Base-by-base conservation (phyloP, 2,797 vertebrate genomes). In the Microchirus variegatus region DNA sequence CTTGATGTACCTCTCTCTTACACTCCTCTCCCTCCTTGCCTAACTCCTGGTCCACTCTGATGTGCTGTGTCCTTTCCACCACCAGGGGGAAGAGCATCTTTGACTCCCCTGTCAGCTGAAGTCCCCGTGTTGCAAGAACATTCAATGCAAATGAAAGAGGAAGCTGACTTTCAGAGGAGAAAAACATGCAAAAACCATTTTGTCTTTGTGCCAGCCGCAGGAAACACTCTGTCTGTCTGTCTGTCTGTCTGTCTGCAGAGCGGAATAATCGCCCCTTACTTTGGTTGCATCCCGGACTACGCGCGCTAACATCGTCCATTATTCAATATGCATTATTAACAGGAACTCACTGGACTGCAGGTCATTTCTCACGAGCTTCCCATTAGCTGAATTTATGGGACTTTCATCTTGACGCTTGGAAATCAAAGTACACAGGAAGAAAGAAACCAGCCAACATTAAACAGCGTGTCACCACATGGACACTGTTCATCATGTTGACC, bases 51-150 rank as follows among this genome's bases (percentile, higher is more conserved):
- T 17, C 15, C 48, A 45, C 48, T 17, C 41, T 3, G 43, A 2
- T 78, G 85, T 63, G 71, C 54, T 53, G 61, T 14, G 44, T 47
- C 52, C 31, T 52, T 53, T 35, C 9, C 15, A 10, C 78, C 90
- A 89, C 88, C 78, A 88, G 89, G 73, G 87, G 88, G 89, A 62
- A 67, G 68, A 75, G 58, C 44, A 71, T 78, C 58, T 53, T 78
- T 44, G 5, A 22, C 15, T 46, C n/a, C 46, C 14, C 55, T 38
- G 38, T 55, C 41, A 19, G n/a, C 18, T 9, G 36, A 49, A 53
- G 52, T 54, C 38, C 52, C 26, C 8, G 54, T 22, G 18, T 40
- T 9, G 15, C 11, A 10, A 77, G 60, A 47, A 64, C 47, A 78
- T 67, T 77, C 45, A 53, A 77, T 81, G 75, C 70, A 73, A 80